Conservation (phyloP, 1,140 invertebrate genomes). For the Mycetomoellerius zeteki region DNA sequence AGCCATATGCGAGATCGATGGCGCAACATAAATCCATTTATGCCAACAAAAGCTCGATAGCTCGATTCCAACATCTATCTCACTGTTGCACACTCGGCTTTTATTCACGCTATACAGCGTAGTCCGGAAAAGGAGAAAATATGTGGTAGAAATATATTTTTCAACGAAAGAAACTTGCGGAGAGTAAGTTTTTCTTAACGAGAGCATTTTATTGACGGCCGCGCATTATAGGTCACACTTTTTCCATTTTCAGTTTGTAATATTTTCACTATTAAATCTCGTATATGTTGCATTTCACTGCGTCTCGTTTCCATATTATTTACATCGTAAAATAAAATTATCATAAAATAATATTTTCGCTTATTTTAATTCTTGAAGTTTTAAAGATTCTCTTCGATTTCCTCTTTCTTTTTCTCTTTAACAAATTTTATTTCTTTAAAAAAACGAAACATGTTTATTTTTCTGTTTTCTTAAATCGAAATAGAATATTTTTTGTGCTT, state of each 20-base stretch:
- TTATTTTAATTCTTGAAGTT: background rate
- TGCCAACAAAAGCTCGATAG: conserved; percentile 61
- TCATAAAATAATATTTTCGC: background rate
- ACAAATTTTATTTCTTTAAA: background rate
- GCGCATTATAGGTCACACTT: background rate
- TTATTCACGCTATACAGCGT: conserved; percentile 31
- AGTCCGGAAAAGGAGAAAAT: conserved; percentile 32
- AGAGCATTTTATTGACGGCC: background rate
- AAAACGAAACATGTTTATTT: background rate
- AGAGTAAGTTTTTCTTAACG: conserved; percentile 33
- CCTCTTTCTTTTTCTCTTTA: background rate
- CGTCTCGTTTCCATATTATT: background rate
- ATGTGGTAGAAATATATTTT: conserved; percentile 48
- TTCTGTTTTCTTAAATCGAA: background rate
- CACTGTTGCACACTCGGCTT: conserved; percentile 42
- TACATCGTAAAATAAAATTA: background rate
- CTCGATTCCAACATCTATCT: conserved; percentile 60
- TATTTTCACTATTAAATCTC: background rate
- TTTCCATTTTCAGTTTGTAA: background rate
- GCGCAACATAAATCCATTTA: conserved; percentile 64
- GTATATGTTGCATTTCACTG: background rate
- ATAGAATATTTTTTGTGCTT: background rate
- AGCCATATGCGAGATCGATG: conserved; percentile 64
- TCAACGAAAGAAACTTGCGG: conserved; percentile 13
- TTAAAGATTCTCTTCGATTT: background rate